phyloP scores from a whole-genome alignment of 2,888 invertebrate genomes.

The Oxyteleia sp. region DNA sequence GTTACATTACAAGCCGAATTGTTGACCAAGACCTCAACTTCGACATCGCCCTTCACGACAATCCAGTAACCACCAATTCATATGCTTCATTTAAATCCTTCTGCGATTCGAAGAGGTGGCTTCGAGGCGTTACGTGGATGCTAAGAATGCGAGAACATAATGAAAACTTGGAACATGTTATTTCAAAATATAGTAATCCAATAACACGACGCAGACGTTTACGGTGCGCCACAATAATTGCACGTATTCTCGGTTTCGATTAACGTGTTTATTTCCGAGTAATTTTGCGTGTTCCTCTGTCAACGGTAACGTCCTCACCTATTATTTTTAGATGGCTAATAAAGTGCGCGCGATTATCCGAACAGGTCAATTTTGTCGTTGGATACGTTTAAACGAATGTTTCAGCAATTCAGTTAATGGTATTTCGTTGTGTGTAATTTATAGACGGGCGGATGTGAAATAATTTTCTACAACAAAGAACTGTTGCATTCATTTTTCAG shows the following conservation, averaged over 20 bases:
- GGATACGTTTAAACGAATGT: constrained; percentile 12
- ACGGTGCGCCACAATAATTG: constrained; percentile 68
- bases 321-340: constrained; percentile 55
- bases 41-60: constrained; percentile 51
- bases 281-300: constrained; percentile 49
- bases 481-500: constrained; percentile 72
- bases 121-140: constrained; percentile 66
- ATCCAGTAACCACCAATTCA: constrained; percentile 70
- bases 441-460: not conserved
- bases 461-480: not conserved
- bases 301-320: constrained; percentile 52
- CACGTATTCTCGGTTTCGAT: constrained; percentile 60
- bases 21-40: constrained; percentile 20
- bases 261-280: constrained; percentile 72
- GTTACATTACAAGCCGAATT: not conserved
- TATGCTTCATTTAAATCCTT: constrained; percentile 58
- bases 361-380: constrained; percentile 35
- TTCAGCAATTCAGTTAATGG: constrained; percentile 34
- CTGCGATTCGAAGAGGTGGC: constrained; percentile 55
- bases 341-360: constrained; percentile 51
- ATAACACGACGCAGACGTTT: constrained; percentile 69
- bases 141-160: constrained; percentile 72
- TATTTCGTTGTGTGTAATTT: not conserved
- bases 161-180: constrained; percentile 73
- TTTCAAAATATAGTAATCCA: constrained; percentile 73